A percentile compares a stretch with the other conserved stretches of the same genome.
phyloP scores from a whole-genome alignment of 1,140 invertebrate species.

The Hyles vespertilio region DNA sequence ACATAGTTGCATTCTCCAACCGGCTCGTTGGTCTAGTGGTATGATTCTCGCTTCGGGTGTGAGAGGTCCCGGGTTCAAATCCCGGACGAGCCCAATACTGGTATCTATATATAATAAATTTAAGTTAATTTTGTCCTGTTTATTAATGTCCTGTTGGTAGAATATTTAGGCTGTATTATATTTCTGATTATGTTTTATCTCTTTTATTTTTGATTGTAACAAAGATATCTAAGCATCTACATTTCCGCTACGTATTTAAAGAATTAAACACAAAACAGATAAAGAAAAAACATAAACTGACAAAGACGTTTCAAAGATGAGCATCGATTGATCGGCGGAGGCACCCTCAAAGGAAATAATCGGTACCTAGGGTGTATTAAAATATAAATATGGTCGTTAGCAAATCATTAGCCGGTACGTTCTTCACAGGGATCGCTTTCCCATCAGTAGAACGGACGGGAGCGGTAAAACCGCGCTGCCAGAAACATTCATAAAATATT shows the following conservation, averaged over 20 bases:
- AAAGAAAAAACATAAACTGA: background rate
- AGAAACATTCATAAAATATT: too few relatives aligned
- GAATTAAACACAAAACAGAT: background rate
- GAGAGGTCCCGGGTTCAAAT: conserved; percentile 25
- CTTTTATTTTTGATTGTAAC: too few relatives aligned
- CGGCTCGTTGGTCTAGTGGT: conserved; percentile 26
- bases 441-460: conserved; percentile 43
- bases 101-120: background rate
- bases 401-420: conserved; percentile 69
- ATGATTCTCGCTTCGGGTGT: conserved; percentile 33
- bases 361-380: conserved; percentile 59
- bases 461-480: background rate
- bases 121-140: too few relatives aligned
- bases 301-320: background rate
- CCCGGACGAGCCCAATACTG: conserved; percentile 14
- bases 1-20: background rate
- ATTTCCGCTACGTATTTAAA: too few relatives aligned
- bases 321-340: conserved; percentile 3
- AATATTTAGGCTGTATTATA: too few relatives aligned
- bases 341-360: conserved; percentile 68
- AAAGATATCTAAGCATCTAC: too few relatives aligned
- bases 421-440: conserved; percentile 44
- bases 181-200: too few relatives aligned
- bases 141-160: too few relatives aligned
- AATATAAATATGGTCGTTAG: conserved; percentile 71